phyloP scores from a whole-genome alignment of 2,113 vertebrate genomes.

The Phrynosoma platyrhinos region DNA sequence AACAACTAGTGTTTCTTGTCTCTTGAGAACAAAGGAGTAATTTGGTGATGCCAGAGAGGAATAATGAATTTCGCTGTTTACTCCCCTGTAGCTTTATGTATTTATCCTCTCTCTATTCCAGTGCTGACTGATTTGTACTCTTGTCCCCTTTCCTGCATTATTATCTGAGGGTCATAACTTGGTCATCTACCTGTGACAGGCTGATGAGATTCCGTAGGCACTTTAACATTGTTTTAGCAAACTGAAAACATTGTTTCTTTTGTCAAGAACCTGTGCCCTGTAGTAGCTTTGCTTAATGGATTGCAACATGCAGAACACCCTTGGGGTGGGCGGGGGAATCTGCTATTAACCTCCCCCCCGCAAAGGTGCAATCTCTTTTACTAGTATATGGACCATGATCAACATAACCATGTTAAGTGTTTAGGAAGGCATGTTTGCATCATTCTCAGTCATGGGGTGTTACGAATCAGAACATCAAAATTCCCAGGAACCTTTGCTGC shows the following conservation, averaged over 20 bases:
- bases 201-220: neutral
- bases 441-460: slow-evolving; percentile 58
- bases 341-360: neutral
- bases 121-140: neutral
- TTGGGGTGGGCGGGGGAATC: neutral
- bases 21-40: slow-evolving; percentile 1
- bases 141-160: neutral
- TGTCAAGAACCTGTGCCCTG: slow-evolving; percentile 1
- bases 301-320: neutral
- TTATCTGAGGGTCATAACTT: neutral
- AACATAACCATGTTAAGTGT: slow-evolving; percentile 46
- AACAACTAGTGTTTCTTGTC: neutral
- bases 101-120: neutral
- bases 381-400: neutral
- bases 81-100: neutral
- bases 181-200: neutral
- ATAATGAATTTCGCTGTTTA: slow-evolving; percentile 13
- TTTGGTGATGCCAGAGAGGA: neutral
- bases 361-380: neutral
- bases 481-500: slow-evolving; percentile 67
- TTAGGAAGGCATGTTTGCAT: slow-evolving; percentile 58
- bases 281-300: neutral
- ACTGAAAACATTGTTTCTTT: neutral
- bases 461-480: slow-evolving; percentile 61
- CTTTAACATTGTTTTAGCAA: neutral